phyloP scores from a whole-genome alignment of 2,888 invertebrate genomes.

The Drosophila formosana region DNA sequence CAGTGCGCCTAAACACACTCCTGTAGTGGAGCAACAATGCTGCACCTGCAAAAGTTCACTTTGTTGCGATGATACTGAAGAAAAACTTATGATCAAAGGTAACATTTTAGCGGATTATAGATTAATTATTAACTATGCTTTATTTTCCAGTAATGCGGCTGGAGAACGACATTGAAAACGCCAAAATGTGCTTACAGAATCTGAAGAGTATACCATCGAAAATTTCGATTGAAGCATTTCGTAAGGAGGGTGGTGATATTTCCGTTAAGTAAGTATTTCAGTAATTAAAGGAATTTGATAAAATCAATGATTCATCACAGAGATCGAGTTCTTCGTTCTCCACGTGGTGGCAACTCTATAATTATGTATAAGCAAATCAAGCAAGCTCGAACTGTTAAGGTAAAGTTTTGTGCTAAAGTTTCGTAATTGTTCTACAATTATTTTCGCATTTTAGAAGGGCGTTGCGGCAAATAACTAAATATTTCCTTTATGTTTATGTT shows the following conservation, averaged over 20 bases:
- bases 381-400: conserved; percentile 37
- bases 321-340: conserved; percentile 24
- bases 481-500: conserved; percentile 10
- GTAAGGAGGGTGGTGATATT: conserved; percentile 51
- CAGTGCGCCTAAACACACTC: background rate
- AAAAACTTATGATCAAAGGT: conserved; percentile 81
- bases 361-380: conserved; percentile 39
- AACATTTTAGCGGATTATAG: conserved; percentile 10
- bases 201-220: conserved; percentile 66
- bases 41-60: conserved; percentile 77
- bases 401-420: background rate
- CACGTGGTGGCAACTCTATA: conserved; percentile 31
- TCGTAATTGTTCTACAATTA: background rate
- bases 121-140: background rate
- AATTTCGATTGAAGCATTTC: conserved; percentile 52
- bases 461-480: conserved; percentile 10
- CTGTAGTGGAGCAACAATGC: conserved; percentile 56
- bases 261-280: conserved; percentile 33
- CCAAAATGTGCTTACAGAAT: conserved; percentile 73
- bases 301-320: conserved; percentile 10
- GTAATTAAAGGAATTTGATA: background rate
- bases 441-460: conserved; percentile 7
- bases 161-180: conserved; percentile 81
- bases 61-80: conserved; percentile 78
- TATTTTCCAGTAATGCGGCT: conserved; percentile 72